Evolutionary conservation across 2,797 vertebrate species (phyloP).

Genomic region (Hoplostethus atlanticus): DNA sequence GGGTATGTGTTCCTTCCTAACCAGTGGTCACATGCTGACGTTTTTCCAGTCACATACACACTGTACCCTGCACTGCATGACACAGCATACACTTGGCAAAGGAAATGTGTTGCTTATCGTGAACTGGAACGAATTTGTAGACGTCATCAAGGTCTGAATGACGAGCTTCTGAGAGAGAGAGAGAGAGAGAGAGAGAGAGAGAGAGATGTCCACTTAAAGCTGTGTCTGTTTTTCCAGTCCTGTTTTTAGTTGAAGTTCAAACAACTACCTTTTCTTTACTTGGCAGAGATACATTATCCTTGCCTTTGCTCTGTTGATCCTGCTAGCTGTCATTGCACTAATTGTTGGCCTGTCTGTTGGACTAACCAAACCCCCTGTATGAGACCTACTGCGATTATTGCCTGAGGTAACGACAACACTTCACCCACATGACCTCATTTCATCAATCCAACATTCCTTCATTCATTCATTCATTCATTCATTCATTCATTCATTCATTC

Average conservation of each 20-base stretch:
- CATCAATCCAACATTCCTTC: neutral
- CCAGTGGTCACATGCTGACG: neutral
- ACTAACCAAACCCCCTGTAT: slow-evolving; percentile 82
- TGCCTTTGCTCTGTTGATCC: slow-evolving; percentile 85
- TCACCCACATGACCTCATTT: slow-evolving; percentile 1
- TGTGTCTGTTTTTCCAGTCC: slow-evolving; percentile 10
- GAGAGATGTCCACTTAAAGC: neutral
- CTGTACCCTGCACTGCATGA: neutral
- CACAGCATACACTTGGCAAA: neutral
- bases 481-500: slow-evolving; percentile 4
- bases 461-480: too few species aligned
- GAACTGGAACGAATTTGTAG: neutral
- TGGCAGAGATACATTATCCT: slow-evolving; percentile 94
- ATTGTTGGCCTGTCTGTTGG: slow-evolving; percentile 93
- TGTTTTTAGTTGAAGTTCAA: slow-evolving; percentile 14
- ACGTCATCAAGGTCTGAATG: neutral
- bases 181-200: neutral
- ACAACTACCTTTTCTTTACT: slow-evolving; percentile 67
- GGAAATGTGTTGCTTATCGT: neutral
- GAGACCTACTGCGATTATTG: slow-evolving; percentile 52
- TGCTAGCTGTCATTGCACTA: slow-evolving; percentile 89
- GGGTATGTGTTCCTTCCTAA: slow-evolving; percentile 85
- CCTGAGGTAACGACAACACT: slow-evolving; percentile 75
- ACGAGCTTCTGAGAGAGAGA: too few species aligned
- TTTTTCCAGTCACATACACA: neutral